These are phyloP conservation scores for Eretmochelys imbricata DNA, from an alignment of 2,113 vertebrate species.

Conservation along the genomic window DNA sequence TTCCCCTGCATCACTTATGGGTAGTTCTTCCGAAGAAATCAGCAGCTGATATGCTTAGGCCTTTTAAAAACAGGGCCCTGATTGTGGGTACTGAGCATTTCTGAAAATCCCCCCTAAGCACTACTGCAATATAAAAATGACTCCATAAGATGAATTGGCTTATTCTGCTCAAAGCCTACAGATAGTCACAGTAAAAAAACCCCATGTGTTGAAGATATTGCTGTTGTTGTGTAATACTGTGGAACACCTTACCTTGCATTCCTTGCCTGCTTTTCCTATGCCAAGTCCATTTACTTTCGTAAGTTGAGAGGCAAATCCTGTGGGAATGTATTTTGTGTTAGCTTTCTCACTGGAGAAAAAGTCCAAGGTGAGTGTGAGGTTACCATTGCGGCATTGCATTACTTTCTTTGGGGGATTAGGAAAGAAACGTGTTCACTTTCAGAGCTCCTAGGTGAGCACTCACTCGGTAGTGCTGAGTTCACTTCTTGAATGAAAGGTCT, in stretches of 20 bases:
- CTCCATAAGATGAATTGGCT: neutral
- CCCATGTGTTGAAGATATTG: neutral
- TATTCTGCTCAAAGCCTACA: neutral
- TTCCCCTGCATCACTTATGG: neutral
- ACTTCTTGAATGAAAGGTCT: neutral
- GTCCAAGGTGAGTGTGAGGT: rapidly evolving
- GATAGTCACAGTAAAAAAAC: neutral
- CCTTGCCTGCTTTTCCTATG: neutral
- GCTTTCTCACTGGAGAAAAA: neutral
- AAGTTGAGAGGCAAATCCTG: neutral
- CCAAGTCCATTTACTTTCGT: neutral
- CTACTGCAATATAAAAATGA: too few species aligned
- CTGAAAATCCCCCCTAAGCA: neutral
- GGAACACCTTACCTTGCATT: neutral
- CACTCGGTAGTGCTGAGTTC: rapidly evolving
- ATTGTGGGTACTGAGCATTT: neutral
- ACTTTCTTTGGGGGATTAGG: neutral
- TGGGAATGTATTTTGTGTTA: neutral
- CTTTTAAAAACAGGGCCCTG: neutral
- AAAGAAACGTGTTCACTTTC: neutral
- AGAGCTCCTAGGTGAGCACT: neutral
- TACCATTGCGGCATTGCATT: rapidly evolving
- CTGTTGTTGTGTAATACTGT: neutral
- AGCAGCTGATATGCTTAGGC: neutral
- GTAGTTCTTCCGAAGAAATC: neutral